Percentiles rank a stretch among this genome's conserved stretches.
phyloP scores from a whole-genome alignment of 1,140 invertebrate genomes.

The Cryptotermes secundus region DNA sequence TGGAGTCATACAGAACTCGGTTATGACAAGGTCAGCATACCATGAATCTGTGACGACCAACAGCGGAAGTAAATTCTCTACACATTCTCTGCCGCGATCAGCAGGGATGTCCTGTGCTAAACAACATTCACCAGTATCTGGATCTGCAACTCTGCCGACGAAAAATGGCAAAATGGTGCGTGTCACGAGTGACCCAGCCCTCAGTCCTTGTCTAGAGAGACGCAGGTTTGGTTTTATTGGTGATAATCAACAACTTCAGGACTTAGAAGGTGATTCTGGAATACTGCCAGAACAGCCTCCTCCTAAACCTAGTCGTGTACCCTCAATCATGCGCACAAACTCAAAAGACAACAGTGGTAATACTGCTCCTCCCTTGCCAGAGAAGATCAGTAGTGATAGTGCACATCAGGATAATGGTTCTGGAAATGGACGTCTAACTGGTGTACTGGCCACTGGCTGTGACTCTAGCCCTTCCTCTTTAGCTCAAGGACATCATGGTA shows the following conservation, averaged over 20 bases:
- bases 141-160: conserved; percentile 35
- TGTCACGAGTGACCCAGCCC: conserved; percentile 58
- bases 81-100: conserved; percentile 56
- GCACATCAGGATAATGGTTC: background rate
- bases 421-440: conserved; percentile 10
- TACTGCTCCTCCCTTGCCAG: conserved; percentile 23
- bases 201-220: conserved; percentile 52
- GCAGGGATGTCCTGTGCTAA: conserved; percentile 37
- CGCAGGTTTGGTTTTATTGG: conserved; percentile 39
- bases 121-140: conserved; percentile 38
- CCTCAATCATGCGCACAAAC: conserved; percentile 49
- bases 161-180: conserved; percentile 41
- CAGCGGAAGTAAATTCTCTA: conserved; percentile 52
- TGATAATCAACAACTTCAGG: conserved; percentile 21
- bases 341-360: conserved; percentile 46
- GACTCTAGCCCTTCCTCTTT: conserved; percentile 32
- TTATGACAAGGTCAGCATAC: background rate
- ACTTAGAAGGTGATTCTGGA: conserved; percentile 14
- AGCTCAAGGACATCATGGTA: background rate
- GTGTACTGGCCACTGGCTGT: conserved; percentile 12
- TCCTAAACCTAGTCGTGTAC: conserved; percentile 69
- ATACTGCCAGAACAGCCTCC: conserved; percentile 51
- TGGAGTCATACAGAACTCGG: conserved; percentile 54
- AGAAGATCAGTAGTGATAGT: conserved; percentile 2
- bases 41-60: background rate